Base-by-base conservation (phyloP, 2,888 invertebrate genomes). In the Cryptocheilus praepositus region DNA sequence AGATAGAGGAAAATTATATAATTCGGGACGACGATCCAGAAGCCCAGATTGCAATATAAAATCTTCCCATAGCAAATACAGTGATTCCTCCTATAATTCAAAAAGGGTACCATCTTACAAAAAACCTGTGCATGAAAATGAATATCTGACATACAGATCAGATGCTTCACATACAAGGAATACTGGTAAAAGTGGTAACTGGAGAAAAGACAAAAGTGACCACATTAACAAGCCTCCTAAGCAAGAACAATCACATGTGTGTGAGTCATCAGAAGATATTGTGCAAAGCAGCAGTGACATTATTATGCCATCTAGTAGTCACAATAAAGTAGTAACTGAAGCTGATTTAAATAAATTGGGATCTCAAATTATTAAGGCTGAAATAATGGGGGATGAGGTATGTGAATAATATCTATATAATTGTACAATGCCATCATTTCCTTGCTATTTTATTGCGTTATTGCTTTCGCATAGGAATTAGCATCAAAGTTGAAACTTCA, bases 341-440 rank as follows among this genome's bases (percentile, higher is more conserved):
- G 93, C 93, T 77, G 95, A 98, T 88, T 93, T 97, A 92, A 99
- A 99, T 89, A 93, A 94, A 80, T 88, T 99, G 51, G 96, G 94
- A 49, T 97, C 98, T 1, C 96, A 95, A 89, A 92, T 98, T 72
- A 90, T 99, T 0, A 97, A 97, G 90, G 98, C 98, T 15, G 98
- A 99, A 92, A 93, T 99, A 80, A 92, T 97, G 91, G 98, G 97
- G 18, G 93, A 98, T 86, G 89, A 87, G 80, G 92, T 91, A 80
- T 80, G 85, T 76, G 67, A 18, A 54, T 13, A 8, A 3, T 49
- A 36, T 36, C 19, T 52, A 25, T 25, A 5, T 65, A 46, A 19
- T 36, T 36, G 8, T 11, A 11, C 36, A 11, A 11, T 49, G 22
- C 3, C 5, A 13, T 3, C 21, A 22, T 8, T 8, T 25, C 3